Conservation (phyloP, 2,888 invertebrate genomes). For the Odontothrips loti region DNA sequence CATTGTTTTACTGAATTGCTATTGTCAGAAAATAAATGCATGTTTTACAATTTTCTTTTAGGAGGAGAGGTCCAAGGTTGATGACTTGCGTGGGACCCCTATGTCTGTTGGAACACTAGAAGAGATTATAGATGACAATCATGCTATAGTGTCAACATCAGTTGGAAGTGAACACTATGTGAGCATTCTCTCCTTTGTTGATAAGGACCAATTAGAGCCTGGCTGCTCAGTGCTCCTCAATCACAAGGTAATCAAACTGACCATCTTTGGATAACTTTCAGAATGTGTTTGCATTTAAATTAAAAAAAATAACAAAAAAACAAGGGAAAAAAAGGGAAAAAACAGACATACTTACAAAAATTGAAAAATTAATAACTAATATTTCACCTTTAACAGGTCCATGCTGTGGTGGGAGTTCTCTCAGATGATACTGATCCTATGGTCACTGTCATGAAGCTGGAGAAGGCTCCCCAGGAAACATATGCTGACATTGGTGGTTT, state of each 20-base stretch:
- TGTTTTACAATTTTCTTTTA: slow-evolving; percentile 40
- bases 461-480: slow-evolving; percentile 99
- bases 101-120: slow-evolving; percentile 99
- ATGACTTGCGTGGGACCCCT: slow-evolving; percentile 96
- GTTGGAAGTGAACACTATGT: slow-evolving; percentile 99
- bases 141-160: slow-evolving; percentile 98
- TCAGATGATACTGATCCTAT: slow-evolving; percentile 99
- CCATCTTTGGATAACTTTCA: slow-evolving; percentile 20
- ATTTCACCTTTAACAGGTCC: slow-evolving; percentile 58
- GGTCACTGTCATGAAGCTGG: slow-evolving; percentile 99
- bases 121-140: slow-evolving; percentile 99
- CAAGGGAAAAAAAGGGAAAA: background rate
- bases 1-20: no score
- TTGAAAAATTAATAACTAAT: slow-evolving; percentile 27
- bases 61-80: slow-evolving; percentile 96
- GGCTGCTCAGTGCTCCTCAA: slow-evolving; percentile 97
- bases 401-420: slow-evolving; percentile 98
- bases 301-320: background rate
- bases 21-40: background rate
- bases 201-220: slow-evolving; percentile 98
- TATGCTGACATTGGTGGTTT: slow-evolving; percentile 98
- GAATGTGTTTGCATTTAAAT: slow-evolving; percentile 27
- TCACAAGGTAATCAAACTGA: slow-evolving; percentile 69
- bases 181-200: slow-evolving; percentile 97
- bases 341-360: no score